Conservation (phyloP, 2,113 vertebrate genomes). For the Cercocebus atys region DNA sequence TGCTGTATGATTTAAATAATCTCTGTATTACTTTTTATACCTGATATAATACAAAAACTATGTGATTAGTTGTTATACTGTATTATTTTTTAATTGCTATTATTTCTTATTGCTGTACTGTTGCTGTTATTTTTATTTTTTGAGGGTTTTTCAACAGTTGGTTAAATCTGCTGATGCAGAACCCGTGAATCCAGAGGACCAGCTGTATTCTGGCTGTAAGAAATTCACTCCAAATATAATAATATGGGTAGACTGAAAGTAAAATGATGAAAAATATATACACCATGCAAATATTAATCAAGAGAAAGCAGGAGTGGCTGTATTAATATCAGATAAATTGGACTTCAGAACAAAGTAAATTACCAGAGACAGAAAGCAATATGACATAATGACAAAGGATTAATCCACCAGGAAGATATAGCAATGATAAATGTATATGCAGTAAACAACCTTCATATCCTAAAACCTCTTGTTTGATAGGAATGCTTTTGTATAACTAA, state of each 20-base stretch:
- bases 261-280: not conserved
- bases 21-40: not conserved
- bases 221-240: slow-evolving; percentile 31
- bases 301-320: not conserved
- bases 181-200: not conserved
- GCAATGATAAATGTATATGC: not conserved
- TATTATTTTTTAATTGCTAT: no score
- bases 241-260: not conserved
- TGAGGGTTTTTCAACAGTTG: no score
- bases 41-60: not conserved
- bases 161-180: not conserved
- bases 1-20: not conserved
- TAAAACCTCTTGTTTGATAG: not conserved
- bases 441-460: not conserved
- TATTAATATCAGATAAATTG: not conserved
- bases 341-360: not conserved
- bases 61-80: not conserved
- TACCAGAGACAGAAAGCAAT: not conserved
- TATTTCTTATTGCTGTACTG: no score
- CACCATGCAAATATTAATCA: not conserved
- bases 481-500: not conserved
- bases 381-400: not conserved
- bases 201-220: not conserved
- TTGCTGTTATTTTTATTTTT: no score
- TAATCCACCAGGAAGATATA: not conserved